Evolutionary conservation across 2,888 invertebrate genomes (phyloP).

Genomic region (Synergus laeviventris): DNA sequence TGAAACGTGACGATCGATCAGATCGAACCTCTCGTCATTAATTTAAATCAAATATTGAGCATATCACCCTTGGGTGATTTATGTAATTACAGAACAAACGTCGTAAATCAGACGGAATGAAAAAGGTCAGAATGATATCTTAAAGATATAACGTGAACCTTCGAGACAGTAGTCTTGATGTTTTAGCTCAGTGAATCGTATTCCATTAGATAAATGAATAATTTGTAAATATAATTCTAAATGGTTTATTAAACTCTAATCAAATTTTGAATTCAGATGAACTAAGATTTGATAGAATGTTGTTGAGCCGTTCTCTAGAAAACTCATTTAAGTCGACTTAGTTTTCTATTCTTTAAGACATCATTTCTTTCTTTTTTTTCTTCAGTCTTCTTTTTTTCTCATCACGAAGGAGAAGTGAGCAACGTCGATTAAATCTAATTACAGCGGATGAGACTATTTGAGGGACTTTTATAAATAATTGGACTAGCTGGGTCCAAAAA

Average conservation of each 20-base stretch:
- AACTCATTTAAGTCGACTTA: neutral
- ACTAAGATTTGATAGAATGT: neutral
- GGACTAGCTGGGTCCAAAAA: conserved; percentile 78
- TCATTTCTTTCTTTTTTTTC: neutral
- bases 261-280: neutral
- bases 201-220: neutral
- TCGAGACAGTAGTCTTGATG: neutral
- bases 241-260: neutral
- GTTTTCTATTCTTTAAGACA: neutral
- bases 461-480: conserved; percentile 17
- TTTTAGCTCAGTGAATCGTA: neutral
- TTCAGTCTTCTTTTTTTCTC: neutral
- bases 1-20: neutral
- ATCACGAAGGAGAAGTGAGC: conserved; percentile 4
- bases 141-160: neutral
- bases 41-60: conserved; percentile 35
- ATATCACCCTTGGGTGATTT: conserved; percentile 9
- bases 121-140: conserved; percentile 21
- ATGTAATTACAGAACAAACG: conserved; percentile 9
- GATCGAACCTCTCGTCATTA: neutral
- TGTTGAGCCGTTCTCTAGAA: neutral
- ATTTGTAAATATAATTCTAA: neutral
- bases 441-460: neutral
- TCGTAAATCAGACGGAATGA: conserved; percentile 6
- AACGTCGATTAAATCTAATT: neutral